Evolutionary conservation across 1,140 invertebrate species (phyloP).

Genomic region (Amyelois transitella): DNA sequence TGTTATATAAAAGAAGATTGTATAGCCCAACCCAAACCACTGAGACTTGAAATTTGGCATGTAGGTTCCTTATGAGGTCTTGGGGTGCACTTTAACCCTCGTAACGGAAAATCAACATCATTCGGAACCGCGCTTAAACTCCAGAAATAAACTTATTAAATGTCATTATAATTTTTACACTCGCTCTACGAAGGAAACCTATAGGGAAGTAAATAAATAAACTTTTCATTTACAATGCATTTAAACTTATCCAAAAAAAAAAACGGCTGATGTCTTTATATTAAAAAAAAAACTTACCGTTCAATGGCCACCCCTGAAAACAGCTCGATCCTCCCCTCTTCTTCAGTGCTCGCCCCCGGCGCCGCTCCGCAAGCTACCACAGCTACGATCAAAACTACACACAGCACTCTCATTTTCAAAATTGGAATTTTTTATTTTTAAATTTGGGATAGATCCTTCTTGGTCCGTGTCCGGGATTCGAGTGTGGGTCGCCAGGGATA

Average conservation of each 20-base stretch:
- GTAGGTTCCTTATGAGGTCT: too few relatives aligned
- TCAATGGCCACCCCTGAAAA: constrained; percentile 62
- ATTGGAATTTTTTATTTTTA: not conserved
- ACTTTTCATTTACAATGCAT: not conserved
- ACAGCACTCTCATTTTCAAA: constrained; percentile 52
- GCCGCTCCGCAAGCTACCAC: constrained; percentile 43
- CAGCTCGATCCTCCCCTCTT: constrained; percentile 50
- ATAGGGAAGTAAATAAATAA: too few relatives aligned
- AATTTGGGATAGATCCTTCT: constrained; percentile 6
- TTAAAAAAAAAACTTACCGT: constrained; percentile 43
- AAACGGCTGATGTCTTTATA: not conserved
- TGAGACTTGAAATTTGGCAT: too few relatives aligned
- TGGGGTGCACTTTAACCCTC: too few relatives aligned
- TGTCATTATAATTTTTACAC: too few relatives aligned
- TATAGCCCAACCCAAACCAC: too few relatives aligned
- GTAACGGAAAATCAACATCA: too few relatives aligned
- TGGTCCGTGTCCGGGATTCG: constrained; percentile 30
- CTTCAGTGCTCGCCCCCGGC: constrained; percentile 27
- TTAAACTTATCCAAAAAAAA: not conserved
- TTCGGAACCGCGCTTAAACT: too few relatives aligned
- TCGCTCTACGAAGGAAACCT: too few relatives aligned
- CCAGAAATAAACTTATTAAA: too few relatives aligned
- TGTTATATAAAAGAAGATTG: too few relatives aligned
- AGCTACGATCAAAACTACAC: constrained; percentile 35
- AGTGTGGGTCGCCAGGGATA: constrained; percentile 46